Conservation (phyloP, 2,797 vertebrate genomes). For the Tympanoctomys barrerae region DNA sequence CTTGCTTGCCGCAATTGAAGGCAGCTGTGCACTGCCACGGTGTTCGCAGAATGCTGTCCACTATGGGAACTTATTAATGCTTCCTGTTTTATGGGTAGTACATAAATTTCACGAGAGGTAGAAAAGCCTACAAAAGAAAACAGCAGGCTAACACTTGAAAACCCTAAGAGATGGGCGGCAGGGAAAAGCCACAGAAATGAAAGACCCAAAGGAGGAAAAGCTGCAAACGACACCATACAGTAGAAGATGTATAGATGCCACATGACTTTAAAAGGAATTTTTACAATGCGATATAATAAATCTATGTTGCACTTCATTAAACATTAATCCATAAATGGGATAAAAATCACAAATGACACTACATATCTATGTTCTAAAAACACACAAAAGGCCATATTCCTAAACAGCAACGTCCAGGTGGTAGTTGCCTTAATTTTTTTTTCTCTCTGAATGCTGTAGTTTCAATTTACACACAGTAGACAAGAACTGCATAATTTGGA, state of each 20-base stretch:
- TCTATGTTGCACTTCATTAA: neutral
- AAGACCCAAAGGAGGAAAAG: slow-evolving; percentile 34
- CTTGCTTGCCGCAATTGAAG: slow-evolving; percentile 44
- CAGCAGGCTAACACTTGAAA: slow-evolving; percentile 1
- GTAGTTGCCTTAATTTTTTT: neutral
- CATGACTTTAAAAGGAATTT: neutral
- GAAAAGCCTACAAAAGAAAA: slow-evolving; percentile 11
- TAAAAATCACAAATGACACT: slow-evolving; percentile 33
- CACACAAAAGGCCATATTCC: neutral
- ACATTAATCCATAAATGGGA: slow-evolving; percentile 36
- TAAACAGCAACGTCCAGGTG: slow-evolving; percentile 14
- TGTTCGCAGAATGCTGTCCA: slow-evolving; percentile 35
- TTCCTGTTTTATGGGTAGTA: neutral
- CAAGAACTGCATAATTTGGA: neutral
- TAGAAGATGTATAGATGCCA: neutral
- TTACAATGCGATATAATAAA: neutral
- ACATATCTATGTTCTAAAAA: neutral
- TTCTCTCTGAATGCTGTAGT: slow-evolving; percentile 9
- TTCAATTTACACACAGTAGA: slow-evolving; percentile 27
- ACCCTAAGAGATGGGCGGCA: neutral
- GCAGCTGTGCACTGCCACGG: slow-evolving; percentile 3
- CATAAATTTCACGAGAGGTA: slow-evolving; percentile 34
- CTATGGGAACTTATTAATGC: neutral
- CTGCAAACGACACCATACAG: slow-evolving; percentile 26
- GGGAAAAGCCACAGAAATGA: neutral